Percentiles rank a stretch among this genome's conserved stretches.
These are phyloP conservation scores for Sturnus vulgaris DNA, from an alignment of 2,113 vertebrate species.

Conservation along the genomic window DNA sequence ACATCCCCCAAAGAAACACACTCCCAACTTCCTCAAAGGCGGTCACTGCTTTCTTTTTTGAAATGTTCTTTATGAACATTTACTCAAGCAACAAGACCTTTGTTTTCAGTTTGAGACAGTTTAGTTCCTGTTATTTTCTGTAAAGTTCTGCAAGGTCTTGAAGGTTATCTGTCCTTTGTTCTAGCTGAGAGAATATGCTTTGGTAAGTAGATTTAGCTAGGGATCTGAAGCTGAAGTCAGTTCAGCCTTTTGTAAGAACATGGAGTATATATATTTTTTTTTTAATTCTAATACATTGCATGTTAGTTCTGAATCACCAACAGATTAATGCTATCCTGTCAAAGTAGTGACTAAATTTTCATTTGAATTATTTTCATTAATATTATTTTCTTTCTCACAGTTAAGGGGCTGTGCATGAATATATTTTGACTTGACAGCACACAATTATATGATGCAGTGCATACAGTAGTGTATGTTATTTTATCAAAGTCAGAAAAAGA, in stretches of 20 bases:
- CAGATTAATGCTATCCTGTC: background rate
- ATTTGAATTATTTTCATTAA: background rate
- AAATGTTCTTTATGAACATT: background rate
- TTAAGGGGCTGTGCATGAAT: background rate
- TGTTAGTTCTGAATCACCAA: background rate
- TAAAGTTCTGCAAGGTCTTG: background rate
- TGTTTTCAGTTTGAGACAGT: background rate
- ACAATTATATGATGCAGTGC: background rate
- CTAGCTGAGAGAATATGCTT: background rate
- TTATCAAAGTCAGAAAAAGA: background rate
- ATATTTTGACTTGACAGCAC: background rate
- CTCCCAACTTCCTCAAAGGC: background rate
- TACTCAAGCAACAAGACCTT: background rate
- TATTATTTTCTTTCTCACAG: background rate
- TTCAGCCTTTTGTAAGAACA: background rate
- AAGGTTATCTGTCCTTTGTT: slow-evolving; percentile 47
- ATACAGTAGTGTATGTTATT: background rate
- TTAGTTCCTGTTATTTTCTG: slow-evolving; percentile 59
- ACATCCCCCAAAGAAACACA: background rate
- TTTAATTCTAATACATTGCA: background rate
- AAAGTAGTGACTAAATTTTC: background rate
- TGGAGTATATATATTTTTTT: background rate
- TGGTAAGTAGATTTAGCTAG: background rate
- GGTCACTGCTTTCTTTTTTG: background rate
- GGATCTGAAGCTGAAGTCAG: background rate